Base-by-base conservation (phyloP, 1,140 invertebrate species). In the Diorhabda sublineata region DNA sequence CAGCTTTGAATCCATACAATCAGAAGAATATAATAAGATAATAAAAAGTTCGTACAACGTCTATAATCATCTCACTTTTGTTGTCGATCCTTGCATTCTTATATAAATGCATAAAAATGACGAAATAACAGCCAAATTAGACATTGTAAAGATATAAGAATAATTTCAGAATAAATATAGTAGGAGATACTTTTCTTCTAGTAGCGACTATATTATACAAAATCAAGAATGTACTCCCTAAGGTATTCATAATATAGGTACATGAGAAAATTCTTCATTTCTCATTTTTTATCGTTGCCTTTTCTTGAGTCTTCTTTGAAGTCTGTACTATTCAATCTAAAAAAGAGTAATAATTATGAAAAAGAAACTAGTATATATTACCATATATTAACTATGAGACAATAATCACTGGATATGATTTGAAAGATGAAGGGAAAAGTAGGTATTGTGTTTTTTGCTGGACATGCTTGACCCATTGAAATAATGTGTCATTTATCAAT, bases 51-150 rank as follows among this genome's bases (percentile, higher is more conserved):
- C 75, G 73, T 79, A 80, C 74, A 76, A 71, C 71, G 69, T 79
- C 79, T 81, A 80, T 80, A 77, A 72, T 74, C 78, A 78, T 81
- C 79, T 81, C 79, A 81, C 79, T 81, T 81, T 81, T 81, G 78
- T 79, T 81, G 79, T 81, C 79, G 76, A 79, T 80, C 78, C 76
- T 73, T 77, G 77, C 76, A 77, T 78, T 79, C 68, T 71, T 68
- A 57, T 61, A 68, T 74, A 76, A 79, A 76, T 78, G 75, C 78
- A 76, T 73, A 64, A 76, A 76, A 79, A 79, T 73, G 73, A 74
- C 71, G 66, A 77, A 76, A 73, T 73, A 75, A 76, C 74, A 76
- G 75, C 72, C 75, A 78, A 77, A 77, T 72, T 74, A 76, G 75
- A 76, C 73, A 74, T 75, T 74, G 69, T 73, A 69, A 69, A 73